Conservation (phyloP, 2,888 invertebrate genomes). For the Germaria angustata region DNA sequence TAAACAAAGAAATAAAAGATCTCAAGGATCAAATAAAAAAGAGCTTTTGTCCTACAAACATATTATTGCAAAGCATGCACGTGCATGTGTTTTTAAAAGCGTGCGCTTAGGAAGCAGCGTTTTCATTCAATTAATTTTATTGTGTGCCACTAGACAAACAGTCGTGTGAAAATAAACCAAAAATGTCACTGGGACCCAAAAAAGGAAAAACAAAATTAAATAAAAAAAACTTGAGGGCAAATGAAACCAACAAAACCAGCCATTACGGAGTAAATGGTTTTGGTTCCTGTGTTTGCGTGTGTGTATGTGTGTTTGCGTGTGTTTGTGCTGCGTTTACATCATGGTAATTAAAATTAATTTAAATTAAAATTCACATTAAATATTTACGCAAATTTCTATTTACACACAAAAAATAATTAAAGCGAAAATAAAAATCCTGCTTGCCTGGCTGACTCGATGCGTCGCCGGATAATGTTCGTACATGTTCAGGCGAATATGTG, state of each 20-base stretch:
- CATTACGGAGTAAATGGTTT: slow-evolving; percentile 47
- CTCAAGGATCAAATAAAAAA: background rate
- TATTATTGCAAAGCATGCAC: background rate
- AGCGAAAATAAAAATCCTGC: background rate
- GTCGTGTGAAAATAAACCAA: slow-evolving; percentile 48
- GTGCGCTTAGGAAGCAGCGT: background rate
- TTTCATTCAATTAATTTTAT: slow-evolving; percentile 57
- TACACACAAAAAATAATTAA: slow-evolving; percentile 32
- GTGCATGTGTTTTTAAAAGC: background rate
- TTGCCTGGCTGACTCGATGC: slow-evolving; percentile 35
- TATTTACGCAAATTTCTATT: slow-evolving; percentile 64
- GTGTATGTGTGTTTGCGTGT: background rate
- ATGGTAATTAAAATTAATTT: slow-evolving; percentile 63
- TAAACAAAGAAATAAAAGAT: background rate
- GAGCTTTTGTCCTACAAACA: background rate
- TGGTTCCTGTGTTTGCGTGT: background rate
- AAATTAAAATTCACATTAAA: slow-evolving; percentile 63
- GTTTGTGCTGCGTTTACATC: slow-evolving; percentile 1
- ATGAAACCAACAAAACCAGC: slow-evolving; percentile 41
- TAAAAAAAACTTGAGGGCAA: background rate
- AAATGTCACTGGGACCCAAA: slow-evolving; percentile 14
- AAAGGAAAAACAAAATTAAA: background rate
- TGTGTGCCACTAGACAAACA: slow-evolving; percentile 51
- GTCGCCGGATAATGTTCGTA: slow-evolving; percentile 43
- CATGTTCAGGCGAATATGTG: background rate